phyloP scores from a whole-genome alignment of 1,140 invertebrate species.

The Thaumetopoea pityocampa region DNA sequence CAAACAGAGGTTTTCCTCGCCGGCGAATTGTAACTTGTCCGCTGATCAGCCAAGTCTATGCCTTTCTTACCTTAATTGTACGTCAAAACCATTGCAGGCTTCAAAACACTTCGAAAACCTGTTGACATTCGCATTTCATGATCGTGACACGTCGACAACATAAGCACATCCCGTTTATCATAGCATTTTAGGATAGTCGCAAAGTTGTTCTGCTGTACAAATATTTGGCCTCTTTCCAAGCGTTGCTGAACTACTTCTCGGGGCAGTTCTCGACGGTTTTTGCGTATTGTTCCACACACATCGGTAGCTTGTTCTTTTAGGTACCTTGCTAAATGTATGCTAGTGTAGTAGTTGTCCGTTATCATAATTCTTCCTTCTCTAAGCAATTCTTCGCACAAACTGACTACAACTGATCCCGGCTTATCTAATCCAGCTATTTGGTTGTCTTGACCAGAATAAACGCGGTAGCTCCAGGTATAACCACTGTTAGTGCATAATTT shows the following conservation, averaged over 20 bases:
- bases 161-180: slow-evolving; percentile 34
- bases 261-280: slow-evolving; percentile 11
- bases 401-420: slow-evolving; percentile 5
- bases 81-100: slow-evolving; percentile 17
- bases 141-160: slow-evolving; percentile 31
- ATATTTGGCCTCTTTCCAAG: slow-evolving; percentile 7
- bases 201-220: slow-evolving; percentile 11
- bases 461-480: slow-evolving; percentile 8
- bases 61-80: slow-evolving; percentile 21
- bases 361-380: slow-evolving; percentile 6
- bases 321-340: slow-evolving; percentile 2
- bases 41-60: slow-evolving; percentile 13
- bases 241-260: slow-evolving; percentile 9
- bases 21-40: slow-evolving; percentile 13
- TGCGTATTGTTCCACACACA: slow-evolving; percentile 9
- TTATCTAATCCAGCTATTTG: slow-evolving; percentile 7
- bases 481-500: slow-evolving; percentile 10
- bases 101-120: slow-evolving; percentile 11
- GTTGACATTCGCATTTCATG: slow-evolving; percentile 17
- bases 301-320: slow-evolving; percentile 2
- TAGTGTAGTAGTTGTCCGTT: slow-evolving; percentile 16
- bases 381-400: slow-evolving; percentile 3
- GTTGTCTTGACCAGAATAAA: slow-evolving; percentile 6
- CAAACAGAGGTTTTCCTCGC: slow-evolving; percentile 11
- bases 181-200: slow-evolving; percentile 36